Evolutionary conservation across 2,797 vertebrate genomes (phyloP).

Genomic region (Silurus aristotelis): DNA sequence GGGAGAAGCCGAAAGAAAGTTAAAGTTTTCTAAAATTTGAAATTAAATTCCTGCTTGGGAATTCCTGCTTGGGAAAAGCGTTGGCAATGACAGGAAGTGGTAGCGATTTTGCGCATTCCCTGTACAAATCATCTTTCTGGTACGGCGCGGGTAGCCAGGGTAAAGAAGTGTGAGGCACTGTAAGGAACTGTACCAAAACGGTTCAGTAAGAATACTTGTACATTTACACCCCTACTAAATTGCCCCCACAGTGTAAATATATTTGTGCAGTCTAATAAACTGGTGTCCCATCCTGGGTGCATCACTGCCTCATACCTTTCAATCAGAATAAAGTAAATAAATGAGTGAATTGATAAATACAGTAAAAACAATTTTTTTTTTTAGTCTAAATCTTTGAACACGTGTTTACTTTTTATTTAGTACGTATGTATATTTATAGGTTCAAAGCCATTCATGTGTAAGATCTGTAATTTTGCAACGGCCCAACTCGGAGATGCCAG

Average conservation of each 20-base stretch:
- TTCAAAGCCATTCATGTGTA: constrained; percentile 98
- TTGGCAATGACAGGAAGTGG: no score
- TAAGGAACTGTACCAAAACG: no score
- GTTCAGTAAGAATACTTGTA: no score
- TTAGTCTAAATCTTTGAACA: not conserved
- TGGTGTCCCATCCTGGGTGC: not conserved
- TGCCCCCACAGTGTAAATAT: not conserved
- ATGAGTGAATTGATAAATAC: not conserved
- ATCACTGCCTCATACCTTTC: not conserved
- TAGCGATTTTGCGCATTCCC: no score
- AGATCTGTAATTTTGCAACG: constrained; percentile 98
- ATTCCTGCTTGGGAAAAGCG: no score
- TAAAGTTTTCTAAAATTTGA: no score
- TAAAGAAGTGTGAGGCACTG: no score
- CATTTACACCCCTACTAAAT: not conserved
- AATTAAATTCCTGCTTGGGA: no score
- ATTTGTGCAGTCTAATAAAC: not conserved
- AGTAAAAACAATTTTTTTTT: not conserved
- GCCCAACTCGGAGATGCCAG: constrained; percentile 98
- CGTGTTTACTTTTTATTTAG: not conserved
- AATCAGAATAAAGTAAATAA: not conserved
- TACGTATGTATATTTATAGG: constrained; percentile 70
- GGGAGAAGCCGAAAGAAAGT: no score
- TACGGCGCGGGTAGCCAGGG: no score
- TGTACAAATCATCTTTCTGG: no score